Percentiles rank a stretch among this genome's conserved stretches.
These are phyloP conservation scores for Nasonia vitripennis DNA, from an alignment of 1,140 invertebrate species.

Conservation along the genomic window DNA sequence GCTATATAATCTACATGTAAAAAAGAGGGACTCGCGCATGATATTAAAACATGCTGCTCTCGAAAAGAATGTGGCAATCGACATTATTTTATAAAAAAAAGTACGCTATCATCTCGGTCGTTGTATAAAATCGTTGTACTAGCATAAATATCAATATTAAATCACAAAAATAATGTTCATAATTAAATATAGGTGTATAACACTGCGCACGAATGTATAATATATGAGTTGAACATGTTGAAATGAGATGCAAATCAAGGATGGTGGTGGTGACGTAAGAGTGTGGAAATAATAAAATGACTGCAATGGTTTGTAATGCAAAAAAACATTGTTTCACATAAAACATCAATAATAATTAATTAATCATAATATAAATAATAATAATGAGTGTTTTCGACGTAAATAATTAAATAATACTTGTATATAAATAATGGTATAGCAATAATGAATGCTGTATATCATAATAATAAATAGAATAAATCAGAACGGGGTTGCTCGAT, in stretches of 20 bases:
- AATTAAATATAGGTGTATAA: constrained; percentile 26
- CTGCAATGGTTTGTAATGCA: constrained; percentile 28
- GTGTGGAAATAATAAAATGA: constrained; percentile 26
- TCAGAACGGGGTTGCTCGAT: not conserved
- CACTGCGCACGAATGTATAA: constrained; percentile 40
- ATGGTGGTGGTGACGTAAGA: constrained; percentile 13
- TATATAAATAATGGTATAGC: constrained; percentile 1
- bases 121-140: constrained; percentile 69
- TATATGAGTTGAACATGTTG: not conserved
- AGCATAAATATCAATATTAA: constrained; percentile 54
- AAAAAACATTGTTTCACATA: constrained; percentile 39
- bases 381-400: constrained; percentile 29
- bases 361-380: constrained; percentile 43
- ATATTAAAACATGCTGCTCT: constrained; percentile 25
- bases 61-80: constrained; percentile 11
- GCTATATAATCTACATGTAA: constrained; percentile 38
- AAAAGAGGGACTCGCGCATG: constrained; percentile 41
- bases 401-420: constrained; percentile 30
- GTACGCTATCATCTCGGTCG: constrained; percentile 55
- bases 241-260: constrained; percentile 28
- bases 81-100: constrained; percentile 28
- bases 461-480: constrained; percentile 2
- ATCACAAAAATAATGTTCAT: constrained; percentile 42
- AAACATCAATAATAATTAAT: constrained; percentile 36
- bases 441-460: constrained; percentile 13